phyloP scores from a whole-genome alignment of 37 sponge, comb jelly and placozoan genomes.

The Halichondria panicea region DNA sequence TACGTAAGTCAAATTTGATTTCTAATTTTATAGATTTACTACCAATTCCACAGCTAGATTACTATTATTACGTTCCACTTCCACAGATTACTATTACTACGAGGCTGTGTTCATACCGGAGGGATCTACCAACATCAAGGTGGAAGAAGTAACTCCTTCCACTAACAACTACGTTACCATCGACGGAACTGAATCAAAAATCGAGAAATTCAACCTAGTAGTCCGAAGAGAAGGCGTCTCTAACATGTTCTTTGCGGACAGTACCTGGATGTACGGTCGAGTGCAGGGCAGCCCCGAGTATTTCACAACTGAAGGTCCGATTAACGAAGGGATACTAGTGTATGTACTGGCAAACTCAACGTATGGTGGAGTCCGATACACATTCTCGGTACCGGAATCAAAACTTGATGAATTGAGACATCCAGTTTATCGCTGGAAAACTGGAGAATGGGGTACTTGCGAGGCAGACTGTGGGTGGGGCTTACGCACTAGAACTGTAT shows the following conservation, averaged over 20 bases:
- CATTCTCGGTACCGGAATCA: conserved; percentile 1
- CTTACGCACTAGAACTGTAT: conserved; percentile 1
- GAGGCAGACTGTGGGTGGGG: conserved; percentile 3
- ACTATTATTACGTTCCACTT: too few species aligned
- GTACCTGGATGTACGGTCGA: conserved; percentile 17
- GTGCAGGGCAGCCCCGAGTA: background rate
- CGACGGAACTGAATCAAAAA: background rate
- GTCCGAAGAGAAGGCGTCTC: background rate
- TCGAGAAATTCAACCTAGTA: conserved; percentile 1
- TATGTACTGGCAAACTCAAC: conserved; percentile 11
- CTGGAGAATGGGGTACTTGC: conserved; percentile 10
- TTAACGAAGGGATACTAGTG: conserved; percentile 9
- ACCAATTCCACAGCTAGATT: background rate
- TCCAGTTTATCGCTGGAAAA: conserved; percentile 19
- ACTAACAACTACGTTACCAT: conserved; percentile 5
- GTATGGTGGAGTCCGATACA: conserved; percentile 11
- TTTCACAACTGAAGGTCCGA: conserved; percentile 12
- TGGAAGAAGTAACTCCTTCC: conserved; percentile 12
- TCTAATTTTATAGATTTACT: background rate
- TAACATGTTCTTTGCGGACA: conserved; percentile 7
- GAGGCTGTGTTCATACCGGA: conserved; percentile 21
- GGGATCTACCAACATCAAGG: conserved; percentile 18
- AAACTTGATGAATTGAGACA: background rate
- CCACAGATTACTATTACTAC: conserved; percentile 30
- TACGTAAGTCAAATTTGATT: too few species aligned